These are phyloP conservation scores for Drosophila kikkawai DNA, from an alignment of 1,140 invertebrate genomes.

Conservation along the genomic window DNA sequence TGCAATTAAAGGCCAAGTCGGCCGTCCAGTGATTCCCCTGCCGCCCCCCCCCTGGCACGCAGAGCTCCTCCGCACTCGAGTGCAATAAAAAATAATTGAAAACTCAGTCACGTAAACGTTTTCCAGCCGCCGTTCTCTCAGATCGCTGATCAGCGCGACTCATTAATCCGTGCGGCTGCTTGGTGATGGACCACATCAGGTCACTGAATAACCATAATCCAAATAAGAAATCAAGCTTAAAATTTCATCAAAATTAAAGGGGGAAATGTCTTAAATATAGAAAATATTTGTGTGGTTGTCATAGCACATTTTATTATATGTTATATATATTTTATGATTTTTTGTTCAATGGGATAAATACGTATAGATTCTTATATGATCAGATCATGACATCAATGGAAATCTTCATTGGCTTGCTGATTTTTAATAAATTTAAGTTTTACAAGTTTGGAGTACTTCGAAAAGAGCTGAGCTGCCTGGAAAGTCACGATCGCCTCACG, in stretches of 20 bases:
- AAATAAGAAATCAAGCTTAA: background rate
- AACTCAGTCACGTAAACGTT: conserved; percentile 80
- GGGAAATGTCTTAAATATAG: too few species aligned
- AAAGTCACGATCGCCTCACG: conserved; percentile 23
- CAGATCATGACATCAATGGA: background rate
- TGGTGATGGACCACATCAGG: conserved; percentile 27
- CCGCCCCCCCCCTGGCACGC: background rate
- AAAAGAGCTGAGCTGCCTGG: too few species aligned
- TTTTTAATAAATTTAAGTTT: background rate
- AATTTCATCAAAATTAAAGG: background rate
- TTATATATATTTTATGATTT: too few species aligned
- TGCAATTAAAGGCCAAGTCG: conserved; percentile 70
- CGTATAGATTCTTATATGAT: too few species aligned
- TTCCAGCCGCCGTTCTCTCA: conserved; percentile 63
- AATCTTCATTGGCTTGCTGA: too few species aligned
- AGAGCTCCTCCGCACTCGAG: conserved; percentile 25
- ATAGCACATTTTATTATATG: too few species aligned
- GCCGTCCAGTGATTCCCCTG: background rate
- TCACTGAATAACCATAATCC: background rate
- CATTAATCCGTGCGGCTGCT: conserved; percentile 65
- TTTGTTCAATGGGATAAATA: too few species aligned
- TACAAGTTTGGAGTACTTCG: accelerated
- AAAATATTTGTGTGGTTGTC: too few species aligned
- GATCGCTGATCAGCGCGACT: conserved; percentile 69
- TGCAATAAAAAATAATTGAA: conserved; percentile 81